Evolutionary conservation across 2,888 invertebrate species (phyloP), one percentile per base, ranked within the genome.

Genomic region (Mythimna vitellina): DNA sequence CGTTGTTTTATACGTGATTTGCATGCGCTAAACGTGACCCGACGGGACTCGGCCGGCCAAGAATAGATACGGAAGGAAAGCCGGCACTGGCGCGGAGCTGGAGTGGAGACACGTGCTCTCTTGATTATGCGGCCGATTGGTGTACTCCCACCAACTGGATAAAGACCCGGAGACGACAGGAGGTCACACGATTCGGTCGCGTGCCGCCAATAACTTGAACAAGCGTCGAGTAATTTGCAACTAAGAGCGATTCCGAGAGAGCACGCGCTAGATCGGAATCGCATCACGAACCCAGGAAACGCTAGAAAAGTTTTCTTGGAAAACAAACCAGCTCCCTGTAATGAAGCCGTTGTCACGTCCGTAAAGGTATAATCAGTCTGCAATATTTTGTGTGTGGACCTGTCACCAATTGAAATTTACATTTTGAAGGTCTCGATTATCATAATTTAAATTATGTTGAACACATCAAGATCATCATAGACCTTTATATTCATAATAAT

Each of bases 11-110:
- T 90, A 92, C 91, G 92, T 93, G 92, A 92, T 93, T 93, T 92
- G 94, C 93, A 93, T 95, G 90, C 90, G 91, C 87, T 89, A 91
- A 89, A 90, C 92, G 92, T 94, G 94, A 93, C 94, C 94, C 87
- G 92, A 79, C 89, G 90, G 92, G 92, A 91, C 88, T 89, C 84
- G 78, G 86, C 83, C 81, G 77, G 86, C 92, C 91, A 86, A 93
- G 92, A 95, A 95, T 95, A 95, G 93, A 95, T 92, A 91, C 95
- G 95, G 96, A 96, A 96, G 94, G 95, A 95, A 95, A 95, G 94
- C 92, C 91, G 91, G 88, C 77, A 76, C 91, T 90, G 90, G 87
- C 91, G 91, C 90, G 88, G 86, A 89, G 86, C 89, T 89, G 87
- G 87, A 89, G 88, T 88, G 89, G 90, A 91, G 91, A 93, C 95